A percentile compares a stretch with the other conserved stretches of the same genome.
Evolutionary conservation across 2,888 invertebrate genomes (phyloP).

Genomic region (Pharmacophagus antenor): DNA sequence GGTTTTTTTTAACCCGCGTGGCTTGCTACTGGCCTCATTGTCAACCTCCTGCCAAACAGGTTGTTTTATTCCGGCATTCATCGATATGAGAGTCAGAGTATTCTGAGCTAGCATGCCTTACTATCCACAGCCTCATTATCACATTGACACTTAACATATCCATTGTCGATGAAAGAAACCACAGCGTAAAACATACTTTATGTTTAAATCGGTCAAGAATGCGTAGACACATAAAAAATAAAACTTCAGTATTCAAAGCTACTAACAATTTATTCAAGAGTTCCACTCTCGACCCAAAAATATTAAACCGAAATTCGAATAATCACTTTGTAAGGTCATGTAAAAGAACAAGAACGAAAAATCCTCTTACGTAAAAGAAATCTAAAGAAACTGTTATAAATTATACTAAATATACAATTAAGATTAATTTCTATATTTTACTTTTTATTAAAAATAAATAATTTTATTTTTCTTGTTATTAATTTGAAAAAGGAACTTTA

Average conservation of each 20-base stretch:
- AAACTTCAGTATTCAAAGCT: slow-evolving; percentile 10
- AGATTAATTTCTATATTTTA: no score
- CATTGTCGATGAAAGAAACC: no score
- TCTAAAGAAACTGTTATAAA: neutral
- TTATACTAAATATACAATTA: neutral
- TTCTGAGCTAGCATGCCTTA: no score
- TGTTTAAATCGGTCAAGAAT: neutral
- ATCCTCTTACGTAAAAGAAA: slow-evolving; percentile 10
- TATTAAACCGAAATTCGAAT: slow-evolving; percentile 28
- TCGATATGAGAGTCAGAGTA: no score
- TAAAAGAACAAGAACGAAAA: slow-evolving; percentile 4
- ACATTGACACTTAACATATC: no score
- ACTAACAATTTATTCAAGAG: slow-evolving; percentile 19
- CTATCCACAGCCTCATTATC: no score
- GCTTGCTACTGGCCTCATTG: no score
- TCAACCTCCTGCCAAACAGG: no score
- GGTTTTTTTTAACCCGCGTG: neutral
- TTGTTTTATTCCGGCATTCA: no score
- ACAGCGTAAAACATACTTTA: neutral
- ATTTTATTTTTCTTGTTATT: neutral
- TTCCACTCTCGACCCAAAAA: slow-evolving; percentile 9
- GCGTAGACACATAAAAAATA: neutral
- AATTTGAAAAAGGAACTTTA: neutral
- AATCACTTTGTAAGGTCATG: slow-evolving; percentile 21
- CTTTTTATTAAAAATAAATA: neutral